Conservation (phyloP, 92 coral and sea anemone species). For the Porites evermanni region DNA sequence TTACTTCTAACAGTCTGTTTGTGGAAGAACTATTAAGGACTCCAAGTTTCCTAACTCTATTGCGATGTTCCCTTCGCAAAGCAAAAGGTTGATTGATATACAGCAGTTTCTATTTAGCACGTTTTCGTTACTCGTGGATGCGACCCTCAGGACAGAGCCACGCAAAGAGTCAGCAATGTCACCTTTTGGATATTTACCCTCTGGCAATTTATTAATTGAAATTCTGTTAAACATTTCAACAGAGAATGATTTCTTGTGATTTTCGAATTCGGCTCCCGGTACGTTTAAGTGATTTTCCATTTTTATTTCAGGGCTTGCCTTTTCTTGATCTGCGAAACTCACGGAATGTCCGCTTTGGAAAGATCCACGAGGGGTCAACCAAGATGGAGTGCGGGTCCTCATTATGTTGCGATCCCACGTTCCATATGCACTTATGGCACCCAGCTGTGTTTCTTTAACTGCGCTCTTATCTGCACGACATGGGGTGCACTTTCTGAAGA, state of each 20-base stretch:
- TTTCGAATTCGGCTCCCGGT: not conserved
- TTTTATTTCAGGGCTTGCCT: not conserved
- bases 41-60: slow-evolving; percentile 22
- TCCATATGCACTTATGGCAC: not conserved
- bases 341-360: slow-evolving; percentile 17
- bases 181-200: not conserved
- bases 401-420: slow-evolving; percentile 6
- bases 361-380: slow-evolving; percentile 22
- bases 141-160: not conserved
- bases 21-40: slow-evolving; percentile 9
- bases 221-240: not conserved
- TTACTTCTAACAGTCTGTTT: slow-evolving; percentile 19
- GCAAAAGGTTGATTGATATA: not conserved
- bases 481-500: slow-evolving; percentile 16
- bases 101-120: not conserved
- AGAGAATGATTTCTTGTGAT: not conserved
- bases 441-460: not conserved
- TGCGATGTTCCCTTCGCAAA: slow-evolving; percentile 12
- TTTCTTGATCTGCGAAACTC: slow-evolving; percentile 15
- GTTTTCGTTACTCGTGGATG: not conserved
- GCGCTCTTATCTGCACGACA: slow-evolving; percentile 15
- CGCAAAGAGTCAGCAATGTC: not conserved
- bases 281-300: not conserved
- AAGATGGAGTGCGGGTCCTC: slow-evolving; percentile 2
- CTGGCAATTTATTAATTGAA: not conserved